These are phyloP conservation scores for Pogoniulus pusillus DNA, from an alignment of 2,797 vertebrate genomes.

Conservation along the genomic window DNA sequence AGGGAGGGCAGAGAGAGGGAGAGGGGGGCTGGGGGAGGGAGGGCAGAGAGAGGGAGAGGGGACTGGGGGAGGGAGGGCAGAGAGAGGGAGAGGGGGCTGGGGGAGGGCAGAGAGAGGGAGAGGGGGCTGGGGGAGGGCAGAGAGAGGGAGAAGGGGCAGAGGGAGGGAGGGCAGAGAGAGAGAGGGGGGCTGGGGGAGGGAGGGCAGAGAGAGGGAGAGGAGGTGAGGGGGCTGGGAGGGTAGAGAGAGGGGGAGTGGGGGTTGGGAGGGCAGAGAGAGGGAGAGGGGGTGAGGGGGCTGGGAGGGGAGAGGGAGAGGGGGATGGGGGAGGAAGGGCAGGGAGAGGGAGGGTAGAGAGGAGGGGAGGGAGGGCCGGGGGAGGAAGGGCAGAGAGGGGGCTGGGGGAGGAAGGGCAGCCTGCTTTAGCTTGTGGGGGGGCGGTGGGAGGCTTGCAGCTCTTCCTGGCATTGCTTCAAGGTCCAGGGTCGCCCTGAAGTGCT, in stretches of 20 bases:
- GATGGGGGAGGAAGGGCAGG: neutral
- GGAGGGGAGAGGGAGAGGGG: too few relatives aligned
- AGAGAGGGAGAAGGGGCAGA: too few relatives aligned
- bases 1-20: neutral
- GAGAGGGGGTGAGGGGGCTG: too few relatives aligned
- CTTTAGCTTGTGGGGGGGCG: accelerated
- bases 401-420: neutral
- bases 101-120: neutral
- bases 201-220: too few relatives aligned
- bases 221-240: too few relatives aligned
- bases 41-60: neutral
- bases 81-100: neutral
- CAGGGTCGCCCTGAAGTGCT: neutral
- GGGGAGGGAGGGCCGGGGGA: too few relatives aligned
- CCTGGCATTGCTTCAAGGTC: neutral
- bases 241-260: too few relatives aligned
- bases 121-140: neutral
- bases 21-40: neutral
- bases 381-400: neutral
- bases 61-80: too few relatives aligned
- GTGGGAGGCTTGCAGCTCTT: neutral
- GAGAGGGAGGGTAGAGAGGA: too few relatives aligned
- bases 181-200: too few relatives aligned
- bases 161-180: too few relatives aligned
- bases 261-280: too few relatives aligned